phyloP scores from a whole-genome alignment of 2,888 invertebrate species.

The Trichacis sp. region DNA sequence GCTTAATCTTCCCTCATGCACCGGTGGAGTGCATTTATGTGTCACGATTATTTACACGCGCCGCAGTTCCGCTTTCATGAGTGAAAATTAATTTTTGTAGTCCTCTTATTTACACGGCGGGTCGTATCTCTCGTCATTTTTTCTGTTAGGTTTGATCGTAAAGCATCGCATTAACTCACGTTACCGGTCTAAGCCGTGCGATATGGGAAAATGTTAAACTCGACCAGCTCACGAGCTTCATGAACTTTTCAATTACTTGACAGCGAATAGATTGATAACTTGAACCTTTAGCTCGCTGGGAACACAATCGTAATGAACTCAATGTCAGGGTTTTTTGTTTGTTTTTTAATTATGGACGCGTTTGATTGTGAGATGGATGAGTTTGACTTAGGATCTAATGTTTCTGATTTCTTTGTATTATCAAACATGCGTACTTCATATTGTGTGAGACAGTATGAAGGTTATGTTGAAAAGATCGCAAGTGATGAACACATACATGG shows the following conservation, averaged over 20 bases:
- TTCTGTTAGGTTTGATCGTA: constrained; percentile 5
- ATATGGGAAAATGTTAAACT: constrained; percentile 6
- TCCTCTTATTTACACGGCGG: neutral
- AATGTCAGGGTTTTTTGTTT: neutral
- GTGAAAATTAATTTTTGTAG: constrained; percentile 4
- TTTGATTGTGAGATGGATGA: no score
- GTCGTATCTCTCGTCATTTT: constrained; percentile 7
- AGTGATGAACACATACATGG: no score
- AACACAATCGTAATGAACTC: neutral
- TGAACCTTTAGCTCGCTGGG: neutral
- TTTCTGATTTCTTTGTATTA: no score
- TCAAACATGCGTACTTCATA: no score
- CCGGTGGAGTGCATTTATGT: neutral
- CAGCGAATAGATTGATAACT: neutral
- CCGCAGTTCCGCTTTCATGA: constrained; percentile 4
- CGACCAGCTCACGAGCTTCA: neutral
- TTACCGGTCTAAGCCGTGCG: neutral
- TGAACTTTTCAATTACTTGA: constrained; percentile 6
- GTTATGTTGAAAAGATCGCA: no score
- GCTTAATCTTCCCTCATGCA: neutral
- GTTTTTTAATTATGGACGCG: no score
- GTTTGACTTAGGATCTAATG: no score
- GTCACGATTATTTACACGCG: constrained; percentile 4
- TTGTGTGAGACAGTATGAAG: no score
- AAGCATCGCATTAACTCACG: constrained; percentile 3